Conservation (phyloP, 2,113 vertebrate genomes). For the Hyperoodon ampullatus region DNA sequence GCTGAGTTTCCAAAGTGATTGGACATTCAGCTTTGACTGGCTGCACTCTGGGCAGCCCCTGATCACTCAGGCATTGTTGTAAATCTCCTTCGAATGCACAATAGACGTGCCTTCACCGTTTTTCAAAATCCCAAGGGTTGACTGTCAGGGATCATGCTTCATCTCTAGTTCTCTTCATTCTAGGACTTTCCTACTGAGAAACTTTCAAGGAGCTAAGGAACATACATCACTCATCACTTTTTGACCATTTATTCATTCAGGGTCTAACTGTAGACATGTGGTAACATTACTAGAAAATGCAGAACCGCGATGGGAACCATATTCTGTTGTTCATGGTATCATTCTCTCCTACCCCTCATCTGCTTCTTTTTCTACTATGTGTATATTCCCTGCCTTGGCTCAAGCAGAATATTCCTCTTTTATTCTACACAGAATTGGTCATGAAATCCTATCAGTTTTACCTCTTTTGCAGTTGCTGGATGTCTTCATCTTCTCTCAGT, state of each 20-base stretch:
- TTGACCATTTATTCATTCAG: not conserved
- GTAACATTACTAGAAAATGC: not conserved
- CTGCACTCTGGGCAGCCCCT: not conserved
- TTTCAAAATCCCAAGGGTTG: conserved; percentile 32
- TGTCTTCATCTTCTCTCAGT: not conserved
- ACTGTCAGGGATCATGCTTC: not conserved
- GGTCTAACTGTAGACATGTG: not conserved
- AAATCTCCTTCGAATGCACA: conserved; percentile 4
- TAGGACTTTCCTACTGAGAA: conserved; percentile 14
- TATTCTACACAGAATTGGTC: not conserved
- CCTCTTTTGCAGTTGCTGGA: not conserved
- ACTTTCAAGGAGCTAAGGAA: conserved; percentile 6
- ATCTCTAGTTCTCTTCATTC: conserved; percentile 32
- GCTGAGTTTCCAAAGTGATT: conserved; percentile 20
- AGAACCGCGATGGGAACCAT: not conserved
- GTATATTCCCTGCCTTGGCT: not conserved
- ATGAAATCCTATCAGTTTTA: not conserved
- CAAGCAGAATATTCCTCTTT: not conserved
- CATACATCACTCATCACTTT: not conserved
- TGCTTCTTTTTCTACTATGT: not conserved
- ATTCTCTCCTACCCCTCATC: not conserved
- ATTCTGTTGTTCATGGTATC: not conserved
- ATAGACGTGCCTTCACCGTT: conserved; percentile 19
- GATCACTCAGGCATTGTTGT: not conserved
- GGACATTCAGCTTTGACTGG: conserved; percentile 4